Conservation (phyloP, 2,797 vertebrate genomes). For the Parotocinclus haroldoi region DNA sequence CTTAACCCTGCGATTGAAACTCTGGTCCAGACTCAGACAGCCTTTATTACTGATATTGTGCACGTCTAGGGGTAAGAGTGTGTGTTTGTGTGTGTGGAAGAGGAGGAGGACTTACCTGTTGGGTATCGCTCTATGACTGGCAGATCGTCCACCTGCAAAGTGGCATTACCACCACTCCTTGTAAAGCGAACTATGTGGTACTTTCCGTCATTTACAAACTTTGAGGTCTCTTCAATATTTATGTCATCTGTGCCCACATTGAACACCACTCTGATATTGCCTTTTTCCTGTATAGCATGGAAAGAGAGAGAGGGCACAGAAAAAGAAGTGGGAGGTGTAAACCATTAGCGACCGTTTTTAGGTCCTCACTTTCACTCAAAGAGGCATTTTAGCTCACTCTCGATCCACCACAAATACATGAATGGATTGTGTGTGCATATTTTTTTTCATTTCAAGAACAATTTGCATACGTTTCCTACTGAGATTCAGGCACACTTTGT, state of each 20-base stretch:
- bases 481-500: too few species aligned
- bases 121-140: conserved; percentile 96
- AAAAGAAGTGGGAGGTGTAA: not conserved
- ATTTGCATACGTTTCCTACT: too few species aligned
- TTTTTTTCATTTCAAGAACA: too few species aligned
- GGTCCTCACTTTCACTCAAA: too few species aligned
- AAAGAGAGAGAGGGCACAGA: conserved; percentile 5
- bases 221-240: conserved; percentile 94
- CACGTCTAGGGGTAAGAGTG: conserved; percentile 21
- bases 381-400: too few species aligned
- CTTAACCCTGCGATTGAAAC: conserved; percentile 44
- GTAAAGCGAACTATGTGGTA: conserved; percentile 98
- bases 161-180: conserved; percentile 96
- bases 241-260: conserved; percentile 99
- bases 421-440: too few species aligned
- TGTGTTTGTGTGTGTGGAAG: conserved; percentile 21
- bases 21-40: conserved; percentile 38
- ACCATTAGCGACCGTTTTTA: too few species aligned
- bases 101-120: conserved; percentile 83
- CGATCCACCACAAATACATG: too few species aligned
- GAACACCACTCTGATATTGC: conserved; percentile 98
- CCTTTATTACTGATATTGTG: conserved; percentile 39
- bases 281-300: conserved; percentile 80
- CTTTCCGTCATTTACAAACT: conserved; percentile 98
- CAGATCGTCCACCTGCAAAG: conserved; percentile 97